phyloP scores from a whole-genome alignment of 2,888 invertebrate genomes.

The Synergus laeviventris region DNA sequence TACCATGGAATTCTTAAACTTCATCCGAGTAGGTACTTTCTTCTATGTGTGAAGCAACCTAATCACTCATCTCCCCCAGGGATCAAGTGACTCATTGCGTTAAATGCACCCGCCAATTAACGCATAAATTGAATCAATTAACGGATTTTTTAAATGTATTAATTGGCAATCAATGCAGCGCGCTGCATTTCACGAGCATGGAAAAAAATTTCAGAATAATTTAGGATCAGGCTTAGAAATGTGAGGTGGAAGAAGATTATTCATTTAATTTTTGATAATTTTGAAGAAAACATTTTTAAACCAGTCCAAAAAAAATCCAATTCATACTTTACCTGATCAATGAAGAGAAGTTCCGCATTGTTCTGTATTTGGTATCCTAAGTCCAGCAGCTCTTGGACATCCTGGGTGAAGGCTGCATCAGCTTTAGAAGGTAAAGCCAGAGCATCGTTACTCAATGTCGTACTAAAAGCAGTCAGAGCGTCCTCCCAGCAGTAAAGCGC shows the following conservation, averaged over 20 bases:
- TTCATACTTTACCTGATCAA: slow-evolving; percentile 80
- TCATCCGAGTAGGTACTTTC: slow-evolving; percentile 45
- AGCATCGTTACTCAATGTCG: slow-evolving; percentile 79
- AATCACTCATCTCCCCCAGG: slow-evolving; percentile 51
- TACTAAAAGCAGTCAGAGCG: slow-evolving; percentile 88
- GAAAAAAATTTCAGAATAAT: neutral
- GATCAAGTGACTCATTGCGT: slow-evolving; percentile 64
- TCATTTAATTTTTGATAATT: too few species aligned
- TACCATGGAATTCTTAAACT: slow-evolving; percentile 46
- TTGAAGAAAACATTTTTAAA: too few species aligned
- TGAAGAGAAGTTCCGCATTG: slow-evolving; percentile 90
- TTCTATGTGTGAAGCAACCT: slow-evolving; percentile 41
- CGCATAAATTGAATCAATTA: slow-evolving; percentile 65
- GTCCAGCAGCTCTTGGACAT: slow-evolving; percentile 83
- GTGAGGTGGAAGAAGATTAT: too few species aligned
- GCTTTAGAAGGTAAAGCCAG: slow-evolving; percentile 87
- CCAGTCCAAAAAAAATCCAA: neutral
- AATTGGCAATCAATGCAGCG: slow-evolving; percentile 55
- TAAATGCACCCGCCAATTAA: slow-evolving; percentile 61
- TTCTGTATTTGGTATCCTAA: slow-evolving; percentile 91
- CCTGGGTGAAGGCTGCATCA: slow-evolving; percentile 88
- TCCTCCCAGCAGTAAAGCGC: slow-evolving; percentile 97
- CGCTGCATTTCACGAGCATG: neutral
- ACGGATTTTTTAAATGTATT: slow-evolving; percentile 51
- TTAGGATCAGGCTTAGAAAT: too few species aligned